Base-by-base conservation (phyloP, 2,113 vertebrate genomes). In the Acanthochromis polyacanthus region DNA sequence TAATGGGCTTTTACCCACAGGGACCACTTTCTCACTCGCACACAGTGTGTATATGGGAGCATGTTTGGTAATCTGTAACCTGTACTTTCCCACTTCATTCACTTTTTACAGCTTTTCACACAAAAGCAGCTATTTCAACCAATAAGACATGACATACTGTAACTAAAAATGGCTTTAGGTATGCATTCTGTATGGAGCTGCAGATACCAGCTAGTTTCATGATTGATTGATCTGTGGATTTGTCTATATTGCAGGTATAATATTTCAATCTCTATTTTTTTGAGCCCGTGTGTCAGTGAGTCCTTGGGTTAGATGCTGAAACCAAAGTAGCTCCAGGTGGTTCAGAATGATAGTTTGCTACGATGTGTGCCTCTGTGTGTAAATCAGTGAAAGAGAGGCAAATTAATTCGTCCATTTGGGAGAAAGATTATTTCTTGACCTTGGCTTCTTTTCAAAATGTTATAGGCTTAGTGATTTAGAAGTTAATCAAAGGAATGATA, bases 1-100 rank as follows among this genome's bases (percentile, higher is more conserved):
- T 81, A 86, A 89, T 86, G 76, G 70, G 55, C 75, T 71, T 80
- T 81, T 53, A 81, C 64, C 85, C 67, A 55, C 7, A 77, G 78
- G 82, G 82, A 84, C 52, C 75, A 75, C 51, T 77, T 82, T 55
- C 51, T 85, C 67, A 77, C 46, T 67, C 53, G 3, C 71, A 75
- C 40, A 9, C 9, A 32, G 45, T 57, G 48, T 53, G 4, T 78
- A 59, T 38, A 59, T 38, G 30, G 45, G 25, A 30, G 28, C 68
- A 28, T 51, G 62, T 43, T 16, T 84, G 62, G 57, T 25, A 50
- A 58, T 76, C 48, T 77, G 56, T 43, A 1, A 22, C 2, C 1
- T 70, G 48, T 46, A 68, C 22, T 59, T 68, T 77, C 16, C 32
- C 32, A 55, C 14, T 57, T 61, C 6, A 60, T 60, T 72, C 50